phyloP scores from a whole-genome alignment of 2,797 vertebrate species.

The Myotis daubentonii region DNA sequence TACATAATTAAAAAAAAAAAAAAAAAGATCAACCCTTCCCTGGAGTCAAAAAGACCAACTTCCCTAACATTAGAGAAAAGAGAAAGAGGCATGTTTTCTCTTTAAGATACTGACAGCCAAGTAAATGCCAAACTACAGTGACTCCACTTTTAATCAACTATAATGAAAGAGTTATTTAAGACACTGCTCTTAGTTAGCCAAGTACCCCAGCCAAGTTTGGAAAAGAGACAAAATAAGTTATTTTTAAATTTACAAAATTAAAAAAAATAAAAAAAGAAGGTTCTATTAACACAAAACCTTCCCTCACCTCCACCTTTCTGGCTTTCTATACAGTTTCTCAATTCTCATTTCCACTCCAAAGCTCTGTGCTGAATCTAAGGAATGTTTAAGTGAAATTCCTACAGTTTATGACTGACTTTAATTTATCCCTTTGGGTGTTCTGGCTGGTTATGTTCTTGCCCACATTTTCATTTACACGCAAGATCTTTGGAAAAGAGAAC shows the following conservation, averaged over 20 bases:
- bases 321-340: constrained; percentile 15
- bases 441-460: constrained; percentile 16
- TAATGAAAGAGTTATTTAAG: constrained; percentile 52
- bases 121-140: background rate
- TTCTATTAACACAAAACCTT: constrained; percentile 58
- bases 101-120: background rate
- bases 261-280: constrained; percentile 54
- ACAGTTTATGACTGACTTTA: constrained; percentile 63
- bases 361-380: constrained; percentile 46
- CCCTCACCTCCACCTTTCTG: constrained; percentile 41
- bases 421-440: constrained; percentile 69
- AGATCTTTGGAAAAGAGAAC: constrained; percentile 56
- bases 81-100: background rate
- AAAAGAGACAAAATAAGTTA: constrained; percentile 63
- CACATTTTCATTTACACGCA: constrained; percentile 33
- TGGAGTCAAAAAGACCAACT: background rate
- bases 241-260: constrained; percentile 70
- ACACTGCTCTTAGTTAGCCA: constrained; percentile 59
- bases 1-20: too few relatives aligned
- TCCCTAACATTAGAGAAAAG: background rate
- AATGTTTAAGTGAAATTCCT: constrained; percentile 63
- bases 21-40: constrained; percentile 14
- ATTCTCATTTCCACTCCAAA: constrained; percentile 34
- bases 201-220: constrained; percentile 53
- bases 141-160: constrained; percentile 50